Base-by-base conservation (phyloP, 2,888 invertebrate genomes). In the Phyllotreta cruciferae region DNA sequence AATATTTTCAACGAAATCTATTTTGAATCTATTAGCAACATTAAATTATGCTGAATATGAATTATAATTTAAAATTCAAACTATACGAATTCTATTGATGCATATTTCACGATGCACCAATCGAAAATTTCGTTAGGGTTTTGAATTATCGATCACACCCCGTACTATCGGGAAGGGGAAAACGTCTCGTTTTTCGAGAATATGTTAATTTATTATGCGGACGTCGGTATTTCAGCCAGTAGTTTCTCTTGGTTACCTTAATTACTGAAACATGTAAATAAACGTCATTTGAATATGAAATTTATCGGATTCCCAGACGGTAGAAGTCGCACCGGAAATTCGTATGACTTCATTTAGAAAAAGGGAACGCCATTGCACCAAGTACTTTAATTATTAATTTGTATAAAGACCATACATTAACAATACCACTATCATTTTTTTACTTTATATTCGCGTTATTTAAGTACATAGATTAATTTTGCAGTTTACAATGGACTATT, bases 221-320 rank as follows among this genome's bases (percentile, higher is more conserved):
- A 6, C 52, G 8, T 72, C 74, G 71, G 73, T 74, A 76, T 76
- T 76, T 76, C 76, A 75, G 69, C 71, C 73, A 66, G 54, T 60
- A 62, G 62, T 62, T 69, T 69, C 66, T 66, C 68, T 66, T 69
- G 75, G 73, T 72, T 74, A 77, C 74, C 78, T 78, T 78, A 79
- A 79, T 79, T 78, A 79, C 78, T 72, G 72, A 74, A 78, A 78
- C 79, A 79, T 79, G 79, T 77, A 79, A 79, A 78, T 78, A 75
- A 67, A 71, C 73, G 71, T 74, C 72, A 75, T 76, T 78, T 77
- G 77, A 79, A 78, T 78, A 75, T 75, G 74, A 75, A 75, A 77
- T 78, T 78, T 76, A 76, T 77, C 74, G 75, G 75, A 75, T 76
- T 75, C 74, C 76, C 75, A 71, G 73, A 71, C 70, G 67, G 71